Conservation (phyloP, 2,888 invertebrate species). For the Tetragonula carbonaria region DNA sequence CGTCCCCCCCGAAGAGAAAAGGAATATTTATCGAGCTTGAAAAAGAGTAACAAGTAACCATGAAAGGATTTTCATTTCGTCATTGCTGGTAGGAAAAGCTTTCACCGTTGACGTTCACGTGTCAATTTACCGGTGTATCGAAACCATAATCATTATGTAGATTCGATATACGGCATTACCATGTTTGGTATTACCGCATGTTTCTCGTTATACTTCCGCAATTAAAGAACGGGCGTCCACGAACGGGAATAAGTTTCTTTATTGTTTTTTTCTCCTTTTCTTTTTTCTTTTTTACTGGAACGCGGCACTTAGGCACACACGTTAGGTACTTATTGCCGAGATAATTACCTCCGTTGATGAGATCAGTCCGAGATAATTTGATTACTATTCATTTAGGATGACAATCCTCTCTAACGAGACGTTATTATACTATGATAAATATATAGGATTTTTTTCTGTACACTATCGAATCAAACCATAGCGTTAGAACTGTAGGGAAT, state of each 20-base stretch:
- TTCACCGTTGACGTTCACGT: slow-evolving; percentile 33
- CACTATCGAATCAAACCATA: neutral
- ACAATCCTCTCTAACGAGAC: neutral
- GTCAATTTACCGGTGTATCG: slow-evolving; percentile 10
- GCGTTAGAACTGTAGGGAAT: neutral
- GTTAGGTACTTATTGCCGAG: neutral
- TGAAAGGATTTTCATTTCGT: slow-evolving; percentile 1
- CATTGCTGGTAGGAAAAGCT: slow-evolving; percentile 16
- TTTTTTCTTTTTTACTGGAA: slow-evolving; percentile 1
- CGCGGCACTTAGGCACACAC: neutral
- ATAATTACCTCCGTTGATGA: slow-evolving; percentile 31
- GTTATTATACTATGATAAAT: neutral
- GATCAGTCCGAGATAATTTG: slow-evolving; percentile 11
- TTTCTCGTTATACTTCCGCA: slow-evolving; percentile 48
- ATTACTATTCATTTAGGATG: neutral
- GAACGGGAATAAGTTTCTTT: slow-evolving; percentile 29
- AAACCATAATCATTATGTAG: slow-evolving; percentile 47
- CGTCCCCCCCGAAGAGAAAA: too few species aligned
- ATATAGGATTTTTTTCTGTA: neutral
- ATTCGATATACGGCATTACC: neutral
- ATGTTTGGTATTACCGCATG: slow-evolving; percentile 35
- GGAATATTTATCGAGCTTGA: neutral
- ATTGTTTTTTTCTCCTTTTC: neutral
- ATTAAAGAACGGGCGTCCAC: slow-evolving; percentile 27
- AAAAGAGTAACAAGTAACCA: neutral